phyloP scores from a whole-genome alignment of 2,797 vertebrate species.

The Acridotheres tristis region DNA sequence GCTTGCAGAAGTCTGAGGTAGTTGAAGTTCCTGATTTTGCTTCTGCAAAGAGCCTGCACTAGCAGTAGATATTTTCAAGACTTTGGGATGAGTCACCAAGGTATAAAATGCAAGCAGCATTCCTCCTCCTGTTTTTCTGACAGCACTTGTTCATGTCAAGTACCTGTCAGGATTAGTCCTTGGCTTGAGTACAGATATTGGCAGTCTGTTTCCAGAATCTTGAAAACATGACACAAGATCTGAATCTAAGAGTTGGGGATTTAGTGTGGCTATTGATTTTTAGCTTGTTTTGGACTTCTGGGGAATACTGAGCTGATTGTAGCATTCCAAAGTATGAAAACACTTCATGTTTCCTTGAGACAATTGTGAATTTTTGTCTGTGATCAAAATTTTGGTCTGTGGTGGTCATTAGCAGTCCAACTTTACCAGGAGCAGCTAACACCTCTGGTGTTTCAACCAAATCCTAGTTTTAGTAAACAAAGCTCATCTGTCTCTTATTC shows the following conservation, averaged over 20 bases:
- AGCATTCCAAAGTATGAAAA: background rate
- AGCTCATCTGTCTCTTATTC: background rate
- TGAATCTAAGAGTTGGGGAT: background rate
- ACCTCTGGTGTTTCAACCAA: background rate
- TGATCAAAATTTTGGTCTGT: background rate
- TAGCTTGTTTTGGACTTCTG: background rate
- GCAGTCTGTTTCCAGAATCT: background rate
- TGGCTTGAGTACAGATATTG: background rate
- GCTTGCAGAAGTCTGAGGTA: background rate
- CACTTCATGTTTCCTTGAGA: background rate
- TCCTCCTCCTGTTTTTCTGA: background rate
- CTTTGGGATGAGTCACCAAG: background rate
- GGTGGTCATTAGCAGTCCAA: background rate
- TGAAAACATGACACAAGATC: background rate
- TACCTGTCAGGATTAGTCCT: background rate
- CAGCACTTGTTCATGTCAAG: background rate
- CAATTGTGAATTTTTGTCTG: background rate
- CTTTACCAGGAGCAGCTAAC: background rate
- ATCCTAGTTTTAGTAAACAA: background rate
- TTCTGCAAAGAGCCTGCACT: background rate
- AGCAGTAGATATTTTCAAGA: background rate
- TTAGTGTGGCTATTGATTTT: background rate
- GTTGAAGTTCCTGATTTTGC: background rate
- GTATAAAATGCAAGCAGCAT: background rate
- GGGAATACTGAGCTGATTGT: background rate